Conservation (phyloP, 2,797 vertebrate genomes). For the Linurgus olivaceus region DNA sequence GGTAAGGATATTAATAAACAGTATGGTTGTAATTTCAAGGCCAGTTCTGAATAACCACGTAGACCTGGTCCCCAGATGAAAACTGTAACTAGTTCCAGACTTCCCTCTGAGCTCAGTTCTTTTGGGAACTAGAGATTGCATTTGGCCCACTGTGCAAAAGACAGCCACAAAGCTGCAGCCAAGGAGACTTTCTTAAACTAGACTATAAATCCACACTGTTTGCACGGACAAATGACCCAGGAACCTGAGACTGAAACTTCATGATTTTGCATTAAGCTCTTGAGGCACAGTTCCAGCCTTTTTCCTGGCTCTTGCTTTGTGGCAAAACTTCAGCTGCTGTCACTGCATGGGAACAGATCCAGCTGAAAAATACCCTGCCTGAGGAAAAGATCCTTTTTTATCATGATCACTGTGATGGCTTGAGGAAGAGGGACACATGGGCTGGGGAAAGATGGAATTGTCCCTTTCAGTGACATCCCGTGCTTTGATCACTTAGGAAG, state of each 20-base stretch:
- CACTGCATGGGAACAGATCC: slow-evolving; percentile 7
- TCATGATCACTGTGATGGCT: background rate
- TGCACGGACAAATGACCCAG: slow-evolving; percentile 32
- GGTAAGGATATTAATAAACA: background rate
- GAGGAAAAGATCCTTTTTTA: slow-evolving; percentile 1
- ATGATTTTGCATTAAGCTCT: slow-evolving; percentile 40
- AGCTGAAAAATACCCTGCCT: slow-evolving; percentile 16
- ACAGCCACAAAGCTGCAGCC: background rate
- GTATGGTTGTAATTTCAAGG: background rate
- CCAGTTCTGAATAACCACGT: background rate
- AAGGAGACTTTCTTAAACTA: slow-evolving; percentile 34
- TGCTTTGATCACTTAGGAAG: background rate
- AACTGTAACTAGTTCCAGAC: background rate
- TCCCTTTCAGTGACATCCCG: background rate
- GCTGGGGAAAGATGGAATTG: background rate
- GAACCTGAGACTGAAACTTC: slow-evolving; percentile 35
- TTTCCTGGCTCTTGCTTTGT: slow-evolving; percentile 50
- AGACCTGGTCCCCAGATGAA: background rate
- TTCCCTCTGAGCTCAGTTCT: background rate
- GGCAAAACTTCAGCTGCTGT: slow-evolving; percentile 43
- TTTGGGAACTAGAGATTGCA: background rate
- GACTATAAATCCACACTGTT: slow-evolving; percentile 46
- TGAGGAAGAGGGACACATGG: background rate
- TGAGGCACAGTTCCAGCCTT: slow-evolving; percentile 29
- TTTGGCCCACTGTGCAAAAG: slow-evolving; percentile 3